These are phyloP conservation scores for Philereme vetulata DNA, from an alignment of 2,888 invertebrate genomes.

Conservation along the genomic window DNA sequence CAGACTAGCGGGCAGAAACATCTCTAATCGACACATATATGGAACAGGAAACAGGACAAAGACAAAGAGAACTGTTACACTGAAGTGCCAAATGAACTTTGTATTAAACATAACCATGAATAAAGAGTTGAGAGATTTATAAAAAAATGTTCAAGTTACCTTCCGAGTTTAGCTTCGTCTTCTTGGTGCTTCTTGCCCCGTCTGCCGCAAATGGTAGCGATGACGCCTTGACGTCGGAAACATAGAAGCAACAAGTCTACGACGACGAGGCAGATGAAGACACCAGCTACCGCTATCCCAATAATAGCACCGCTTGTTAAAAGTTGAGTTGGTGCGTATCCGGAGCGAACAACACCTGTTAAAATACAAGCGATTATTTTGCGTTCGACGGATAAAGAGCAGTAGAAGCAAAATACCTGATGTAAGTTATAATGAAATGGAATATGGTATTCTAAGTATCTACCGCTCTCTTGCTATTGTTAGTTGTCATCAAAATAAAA, in stretches of 20 bases:
- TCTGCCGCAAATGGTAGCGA: conserved; percentile 87
- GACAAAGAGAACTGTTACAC: conserved; percentile 51
- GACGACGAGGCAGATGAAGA: conserved; percentile 90
- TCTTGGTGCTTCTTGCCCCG: conserved; percentile 88
- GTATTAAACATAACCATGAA: conserved; percentile 37
- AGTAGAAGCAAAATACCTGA: conserved; percentile 58
- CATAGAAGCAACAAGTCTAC: conserved; percentile 93
- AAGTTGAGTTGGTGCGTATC: conserved; percentile 78
- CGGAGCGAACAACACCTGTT: conserved; percentile 76
- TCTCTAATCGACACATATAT: conserved; percentile 80
- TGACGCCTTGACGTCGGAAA: conserved; percentile 86
- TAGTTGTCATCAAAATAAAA: conserved; percentile 76
- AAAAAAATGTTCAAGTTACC: conserved; percentile 80
- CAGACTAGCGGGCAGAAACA: conserved; percentile 89
- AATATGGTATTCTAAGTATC: conserved; percentile 44
- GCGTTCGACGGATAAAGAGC: conserved; percentile 49
- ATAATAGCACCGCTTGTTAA: conserved; percentile 91
- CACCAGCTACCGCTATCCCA: conserved; percentile 92
- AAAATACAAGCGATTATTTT: conserved; percentile 47
- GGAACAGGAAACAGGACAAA: conserved; percentile 42
- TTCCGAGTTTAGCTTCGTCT: conserved; percentile 92
- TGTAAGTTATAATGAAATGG: conserved; percentile 18
- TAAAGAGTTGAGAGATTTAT: conserved; percentile 26
- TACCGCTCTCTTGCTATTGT: conserved; percentile 70
- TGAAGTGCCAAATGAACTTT: conserved; percentile 57